These are phyloP conservation scores for Taenioides sp. DNA, from an alignment of 2,797 vertebrate species.

Conservation along the genomic window DNA sequence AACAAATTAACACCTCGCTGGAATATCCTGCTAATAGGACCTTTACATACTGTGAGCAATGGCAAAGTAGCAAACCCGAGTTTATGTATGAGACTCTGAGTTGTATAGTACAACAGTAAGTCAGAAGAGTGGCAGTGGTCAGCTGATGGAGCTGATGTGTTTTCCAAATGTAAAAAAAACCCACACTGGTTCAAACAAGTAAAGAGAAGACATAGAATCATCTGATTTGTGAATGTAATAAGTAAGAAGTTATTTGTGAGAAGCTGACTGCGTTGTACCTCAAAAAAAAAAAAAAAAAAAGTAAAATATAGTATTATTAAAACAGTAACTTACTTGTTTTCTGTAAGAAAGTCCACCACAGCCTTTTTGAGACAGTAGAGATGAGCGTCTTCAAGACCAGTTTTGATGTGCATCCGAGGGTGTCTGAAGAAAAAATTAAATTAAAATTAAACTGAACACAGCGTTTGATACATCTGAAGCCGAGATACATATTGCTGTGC, in stretches of 20 bases:
- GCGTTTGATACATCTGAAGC: neutral
- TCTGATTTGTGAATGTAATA: neutral
- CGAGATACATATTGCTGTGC: conserved; percentile 1
- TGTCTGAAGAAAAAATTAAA: conserved; percentile 74
- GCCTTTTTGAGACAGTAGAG: conserved; percentile 97
- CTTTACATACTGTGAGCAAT: conserved; percentile 50
- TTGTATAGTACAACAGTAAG: neutral
- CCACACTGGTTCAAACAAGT: neutral
- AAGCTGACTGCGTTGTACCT: neutral
- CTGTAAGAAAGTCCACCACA: conserved; percentile 87
- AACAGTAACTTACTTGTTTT: conserved; percentile 75
- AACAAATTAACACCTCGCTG: conserved; percentile 77
- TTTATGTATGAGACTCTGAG: conserved; percentile 26
- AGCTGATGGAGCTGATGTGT: neutral
- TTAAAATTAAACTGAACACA: neutral
- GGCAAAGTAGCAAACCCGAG: conserved; percentile 42
- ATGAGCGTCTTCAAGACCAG: conserved; percentile 93
- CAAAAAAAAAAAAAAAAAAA: neutral
- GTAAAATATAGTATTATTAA: neutral
- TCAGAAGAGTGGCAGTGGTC: neutral
- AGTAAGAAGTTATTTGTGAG: neutral
- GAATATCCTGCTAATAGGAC: conserved; percentile 63
- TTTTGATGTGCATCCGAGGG: conserved; percentile 93
- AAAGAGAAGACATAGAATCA: neutral
- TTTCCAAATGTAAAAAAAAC: neutral